phyloP scores from a whole-genome alignment of 2,888 invertebrate species.

The Tineola bisselliella region DNA sequence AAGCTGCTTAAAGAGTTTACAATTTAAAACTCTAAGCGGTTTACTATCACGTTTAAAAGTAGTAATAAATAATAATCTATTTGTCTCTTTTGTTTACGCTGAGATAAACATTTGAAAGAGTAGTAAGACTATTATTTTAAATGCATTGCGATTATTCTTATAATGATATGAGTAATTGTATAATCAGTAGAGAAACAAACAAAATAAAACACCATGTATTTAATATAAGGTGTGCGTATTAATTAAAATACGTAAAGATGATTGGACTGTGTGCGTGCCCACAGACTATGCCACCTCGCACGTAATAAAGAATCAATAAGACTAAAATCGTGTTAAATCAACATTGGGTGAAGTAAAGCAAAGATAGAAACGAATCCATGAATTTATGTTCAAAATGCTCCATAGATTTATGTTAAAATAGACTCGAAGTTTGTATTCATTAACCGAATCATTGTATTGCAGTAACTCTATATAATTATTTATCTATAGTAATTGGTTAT shows the following conservation, averaged over 20 bases:
- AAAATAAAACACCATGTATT: not conserved
- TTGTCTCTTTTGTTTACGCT: too few species aligned
- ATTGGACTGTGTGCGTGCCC: constrained; percentile 43
- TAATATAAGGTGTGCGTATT: constrained; percentile 25
- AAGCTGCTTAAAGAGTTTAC: too few species aligned
- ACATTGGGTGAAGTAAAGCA: constrained; percentile 60
- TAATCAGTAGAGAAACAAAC: not conserved
- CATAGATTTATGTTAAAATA: constrained; percentile 4
- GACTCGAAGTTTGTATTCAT: too few species aligned
- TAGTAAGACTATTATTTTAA: too few species aligned
- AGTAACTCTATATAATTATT: not conserved
- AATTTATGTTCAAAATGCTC: constrained; percentile 44
- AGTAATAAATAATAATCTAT: too few species aligned
- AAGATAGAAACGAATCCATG: constrained; percentile 63
- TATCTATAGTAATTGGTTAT: too few species aligned
- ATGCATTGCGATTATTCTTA: too few species aligned
- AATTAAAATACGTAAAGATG: constrained; percentile 35
- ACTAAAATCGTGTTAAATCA: constrained; percentile 68
- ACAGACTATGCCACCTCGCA: constrained; percentile 46
- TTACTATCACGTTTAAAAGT: too few species aligned
- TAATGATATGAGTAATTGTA: too few species aligned
- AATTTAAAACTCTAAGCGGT: too few species aligned
- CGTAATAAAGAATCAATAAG: constrained; percentile 67
- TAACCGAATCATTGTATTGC: not conserved
- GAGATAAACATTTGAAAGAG: too few species aligned